Evolutionary conservation across 2,113 vertebrate species (phyloP).

Genomic region (Peromyscus polionotus): DNA sequence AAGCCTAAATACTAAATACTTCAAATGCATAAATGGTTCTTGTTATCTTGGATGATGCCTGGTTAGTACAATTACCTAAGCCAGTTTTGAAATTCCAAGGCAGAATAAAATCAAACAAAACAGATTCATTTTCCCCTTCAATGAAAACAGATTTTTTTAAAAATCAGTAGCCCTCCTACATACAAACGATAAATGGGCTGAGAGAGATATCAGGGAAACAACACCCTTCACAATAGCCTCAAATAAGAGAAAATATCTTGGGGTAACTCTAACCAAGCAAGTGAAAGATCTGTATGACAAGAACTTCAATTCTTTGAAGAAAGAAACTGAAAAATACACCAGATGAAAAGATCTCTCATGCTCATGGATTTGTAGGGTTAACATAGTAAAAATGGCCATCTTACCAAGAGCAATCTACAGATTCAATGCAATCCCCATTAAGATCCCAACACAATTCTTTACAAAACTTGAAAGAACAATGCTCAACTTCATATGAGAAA

Average conservation of each 20-base stretch:
- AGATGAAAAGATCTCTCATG: neutral
- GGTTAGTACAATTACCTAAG: neutral
- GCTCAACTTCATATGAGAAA: neutral
- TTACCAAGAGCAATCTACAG: neutral
- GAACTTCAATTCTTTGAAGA: neutral
- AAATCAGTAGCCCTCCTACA: neutral
- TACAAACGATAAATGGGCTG: neutral
- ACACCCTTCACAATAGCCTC: neutral
- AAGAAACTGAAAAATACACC: neutral
- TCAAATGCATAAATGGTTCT: neutral
- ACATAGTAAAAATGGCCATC: neutral
- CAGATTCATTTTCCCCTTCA: neutral
- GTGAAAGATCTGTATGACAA: neutral
- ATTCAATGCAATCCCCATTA: neutral
- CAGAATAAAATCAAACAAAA: conserved; percentile 55
- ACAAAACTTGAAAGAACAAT: neutral
- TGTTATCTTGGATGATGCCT: neutral
- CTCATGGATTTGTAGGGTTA: neutral
- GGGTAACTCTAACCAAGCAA: neutral
- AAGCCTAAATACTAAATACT: neutral
- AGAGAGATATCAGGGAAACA: neutral
- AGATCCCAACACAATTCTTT: neutral
- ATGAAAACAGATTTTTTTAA: neutral
- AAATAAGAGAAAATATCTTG: neutral
- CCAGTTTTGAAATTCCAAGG: conserved; percentile 32